phyloP scores from a whole-genome alignment of 2,113 vertebrate genomes.

The Hippoglossus stenolepis region DNA sequence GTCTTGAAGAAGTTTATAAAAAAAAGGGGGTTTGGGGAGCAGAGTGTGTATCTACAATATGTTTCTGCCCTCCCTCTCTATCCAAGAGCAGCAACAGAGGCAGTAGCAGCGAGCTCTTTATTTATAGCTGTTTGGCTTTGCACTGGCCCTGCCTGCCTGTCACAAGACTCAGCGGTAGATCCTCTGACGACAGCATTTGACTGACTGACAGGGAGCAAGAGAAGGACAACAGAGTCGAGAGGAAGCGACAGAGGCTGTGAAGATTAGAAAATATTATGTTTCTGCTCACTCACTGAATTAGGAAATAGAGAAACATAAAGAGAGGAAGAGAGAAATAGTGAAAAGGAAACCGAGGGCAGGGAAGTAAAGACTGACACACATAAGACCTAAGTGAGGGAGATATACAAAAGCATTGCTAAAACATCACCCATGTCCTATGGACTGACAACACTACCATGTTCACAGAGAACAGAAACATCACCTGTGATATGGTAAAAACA shows the following conservation, averaged over 20 bases:
- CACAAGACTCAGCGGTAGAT: slow-evolving; percentile 74
- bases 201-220: slow-evolving; percentile 54
- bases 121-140: slow-evolving; percentile 69
- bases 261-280: neutral
- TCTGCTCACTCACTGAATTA: neutral
- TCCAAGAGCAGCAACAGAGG: slow-evolving; percentile 52
- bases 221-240: slow-evolving; percentile 28
- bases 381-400: neutral
- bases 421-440: neutral
- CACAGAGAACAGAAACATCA: neutral
- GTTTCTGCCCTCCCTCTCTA: slow-evolving; percentile 19
- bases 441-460: neutral
- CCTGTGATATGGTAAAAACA: neutral
- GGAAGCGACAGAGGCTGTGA: slow-evolving; percentile 25
- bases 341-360: neutral
- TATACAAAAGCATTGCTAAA: too few relatives aligned
- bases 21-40: neutral
- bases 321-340: neutral
- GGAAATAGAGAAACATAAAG: neutral
- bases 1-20: slow-evolving; percentile 11
- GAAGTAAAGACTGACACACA: neutral
- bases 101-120: slow-evolving; percentile 59
- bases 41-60: slow-evolving; percentile 1
- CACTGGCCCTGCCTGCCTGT: slow-evolving; percentile 66
- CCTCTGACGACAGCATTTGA: slow-evolving; percentile 67